These are phyloP conservation scores for Acanthoscelides obtectus DNA, from an alignment of 2,888 invertebrate species.

Conservation along the genomic window DNA sequence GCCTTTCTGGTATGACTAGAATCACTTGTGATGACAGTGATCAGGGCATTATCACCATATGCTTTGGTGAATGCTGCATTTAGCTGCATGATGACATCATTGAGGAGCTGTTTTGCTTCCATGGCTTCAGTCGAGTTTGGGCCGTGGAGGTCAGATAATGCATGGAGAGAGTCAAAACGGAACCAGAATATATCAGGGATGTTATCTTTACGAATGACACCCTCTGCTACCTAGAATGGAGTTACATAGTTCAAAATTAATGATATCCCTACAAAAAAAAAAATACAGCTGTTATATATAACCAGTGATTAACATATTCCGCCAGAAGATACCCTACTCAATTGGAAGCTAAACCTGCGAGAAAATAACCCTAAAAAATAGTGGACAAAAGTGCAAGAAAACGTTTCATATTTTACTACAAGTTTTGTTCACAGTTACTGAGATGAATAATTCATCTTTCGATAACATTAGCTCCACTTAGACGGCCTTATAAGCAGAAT, in stretches of 20 bases:
- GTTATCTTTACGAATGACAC: constrained; percentile 52
- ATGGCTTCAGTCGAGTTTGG: constrained; percentile 59
- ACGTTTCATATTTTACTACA: background rate
- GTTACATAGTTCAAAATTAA: too few relatives aligned
- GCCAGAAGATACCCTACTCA: too few relatives aligned
- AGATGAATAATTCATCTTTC: too few relatives aligned
- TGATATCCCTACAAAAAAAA: too few relatives aligned
- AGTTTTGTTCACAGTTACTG: too few relatives aligned
- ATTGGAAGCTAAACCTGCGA: too few relatives aligned
- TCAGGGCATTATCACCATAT: constrained; percentile 56
- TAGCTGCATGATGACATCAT: constrained; percentile 52
- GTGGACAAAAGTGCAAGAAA: background rate
- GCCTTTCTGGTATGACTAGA: constrained; percentile 58
- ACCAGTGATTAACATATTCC: too few relatives aligned
- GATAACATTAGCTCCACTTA: too few relatives aligned
- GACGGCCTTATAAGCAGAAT: too few relatives aligned
- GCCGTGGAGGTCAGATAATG: constrained; percentile 61
- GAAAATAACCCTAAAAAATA: too few relatives aligned
- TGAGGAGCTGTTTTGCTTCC: constrained; percentile 61
- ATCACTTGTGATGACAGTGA: constrained; percentile 63
- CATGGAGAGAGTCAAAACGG: constrained; percentile 58
- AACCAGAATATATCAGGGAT: constrained; percentile 64
- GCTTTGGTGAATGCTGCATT: constrained; percentile 54
- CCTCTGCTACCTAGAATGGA: constrained; percentile 37
- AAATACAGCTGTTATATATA: too few relatives aligned